Evolutionary conservation across 2,113 vertebrate genomes (phyloP).

Genomic region (Climacteris rufus): DNA sequence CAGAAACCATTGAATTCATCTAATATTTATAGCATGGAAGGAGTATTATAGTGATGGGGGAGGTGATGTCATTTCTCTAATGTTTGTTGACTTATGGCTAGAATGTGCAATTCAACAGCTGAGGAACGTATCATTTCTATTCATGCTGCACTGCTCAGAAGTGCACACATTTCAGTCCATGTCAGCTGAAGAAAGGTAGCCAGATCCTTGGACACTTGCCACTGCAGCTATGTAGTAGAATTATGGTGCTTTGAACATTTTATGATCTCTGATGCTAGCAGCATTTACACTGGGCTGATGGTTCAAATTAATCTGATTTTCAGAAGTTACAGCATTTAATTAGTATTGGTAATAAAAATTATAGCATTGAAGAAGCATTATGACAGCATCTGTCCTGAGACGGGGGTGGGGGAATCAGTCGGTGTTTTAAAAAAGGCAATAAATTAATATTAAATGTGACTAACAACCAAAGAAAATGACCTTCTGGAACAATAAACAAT

Average conservation of each 20-base stretch:
- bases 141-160: not conserved
- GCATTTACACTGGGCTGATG: not conserved
- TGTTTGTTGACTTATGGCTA: not conserved
- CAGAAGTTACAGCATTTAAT: not conserved
- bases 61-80: not conserved
- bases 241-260: not conserved
- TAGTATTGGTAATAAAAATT: not conserved
- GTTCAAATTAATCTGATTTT: conserved; percentile 12
- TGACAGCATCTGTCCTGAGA: not conserved
- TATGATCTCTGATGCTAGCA: not conserved
- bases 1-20: not conserved
- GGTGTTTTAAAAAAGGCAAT: not conserved
- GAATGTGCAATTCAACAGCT: not conserved
- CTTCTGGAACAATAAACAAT: not conserved
- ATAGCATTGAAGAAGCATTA: not conserved
- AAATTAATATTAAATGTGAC: not conserved
- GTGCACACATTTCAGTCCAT: rapidly evolving
- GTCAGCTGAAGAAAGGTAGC: not conserved
- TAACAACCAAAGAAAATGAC: not conserved
- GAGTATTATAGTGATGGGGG: not conserved
- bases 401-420: not conserved
- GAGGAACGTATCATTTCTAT: not conserved
- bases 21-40: not conserved
- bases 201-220: not conserved
- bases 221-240: not conserved